Evolutionary conservation across 2,888 invertebrate species (phyloP).

Genomic region (Digitonthophagus gazella): DNA sequence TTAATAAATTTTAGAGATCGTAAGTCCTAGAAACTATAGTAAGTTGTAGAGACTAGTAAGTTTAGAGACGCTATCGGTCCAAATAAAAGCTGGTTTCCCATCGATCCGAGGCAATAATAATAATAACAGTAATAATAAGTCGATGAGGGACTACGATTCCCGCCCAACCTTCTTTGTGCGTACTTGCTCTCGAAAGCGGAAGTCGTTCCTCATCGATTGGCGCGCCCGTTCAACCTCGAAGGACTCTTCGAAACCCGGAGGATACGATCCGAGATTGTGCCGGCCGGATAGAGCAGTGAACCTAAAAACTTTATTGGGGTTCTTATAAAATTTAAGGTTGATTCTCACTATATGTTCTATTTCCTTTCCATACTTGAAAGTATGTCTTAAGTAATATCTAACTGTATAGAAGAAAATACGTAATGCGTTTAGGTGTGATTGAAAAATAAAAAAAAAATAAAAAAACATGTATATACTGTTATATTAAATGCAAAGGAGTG

Average conservation of each 20-base stretch:
- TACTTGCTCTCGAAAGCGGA: conserved; percentile 1
- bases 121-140: neutral
- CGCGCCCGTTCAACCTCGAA: conserved; percentile 50
- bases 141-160: neutral
- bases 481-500: neutral
- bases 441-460: neutral
- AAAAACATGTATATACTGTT: neutral
- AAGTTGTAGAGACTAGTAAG: no score
- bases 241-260: conserved; percentile 35
- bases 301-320: no score
- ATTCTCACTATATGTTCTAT: no score
- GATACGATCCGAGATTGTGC: conserved; percentile 1
- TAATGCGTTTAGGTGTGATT: neutral
- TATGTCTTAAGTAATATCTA: neutral
- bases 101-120: neutral
- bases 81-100: neutral
- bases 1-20: no score
- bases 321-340: no score
- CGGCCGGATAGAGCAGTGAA: neutral
- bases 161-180: neutral
- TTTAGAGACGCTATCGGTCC: neutral
- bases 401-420: neutral
- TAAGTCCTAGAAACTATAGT: no score
- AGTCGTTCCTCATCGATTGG: conserved; percentile 40
- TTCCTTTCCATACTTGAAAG: no score